Conservation (phyloP, 2,113 vertebrate species). For the Sinocyclocheilus anshuiensis region DNA sequence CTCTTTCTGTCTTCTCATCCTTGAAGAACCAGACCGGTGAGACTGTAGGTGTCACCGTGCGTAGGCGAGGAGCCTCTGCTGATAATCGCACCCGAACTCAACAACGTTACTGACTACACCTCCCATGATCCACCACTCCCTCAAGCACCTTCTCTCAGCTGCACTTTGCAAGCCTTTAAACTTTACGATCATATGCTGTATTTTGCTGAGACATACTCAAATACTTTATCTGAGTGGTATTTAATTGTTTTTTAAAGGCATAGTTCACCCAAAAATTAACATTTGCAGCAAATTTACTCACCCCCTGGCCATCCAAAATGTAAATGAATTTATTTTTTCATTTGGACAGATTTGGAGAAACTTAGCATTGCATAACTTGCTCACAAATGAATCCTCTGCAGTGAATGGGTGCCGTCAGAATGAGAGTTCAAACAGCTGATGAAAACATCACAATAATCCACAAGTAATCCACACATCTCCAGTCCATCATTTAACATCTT, state of each 20-base stretch:
- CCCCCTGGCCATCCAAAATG: background rate
- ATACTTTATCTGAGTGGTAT: background rate
- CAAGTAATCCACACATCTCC: background rate
- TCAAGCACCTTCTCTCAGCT: background rate
- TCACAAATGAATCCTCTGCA: background rate
- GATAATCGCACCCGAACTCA: conserved; percentile 57
- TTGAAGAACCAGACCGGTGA: conserved; percentile 58
- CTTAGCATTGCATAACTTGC: background rate
- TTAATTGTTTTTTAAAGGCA: background rate
- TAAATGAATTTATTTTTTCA: background rate
- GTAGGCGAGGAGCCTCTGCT: conserved; percentile 61
- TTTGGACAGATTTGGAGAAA: background rate
- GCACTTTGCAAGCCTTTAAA: conserved; percentile 6
- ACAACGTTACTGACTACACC: conserved; percentile 69
- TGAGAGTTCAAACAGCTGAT: background rate
- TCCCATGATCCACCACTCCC: conserved; percentile 38
- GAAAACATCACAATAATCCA: background rate
- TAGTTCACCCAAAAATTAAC: background rate
- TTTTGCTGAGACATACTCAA: background rate
- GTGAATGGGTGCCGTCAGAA: background rate
- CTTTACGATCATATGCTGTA: conserved; percentile 39
- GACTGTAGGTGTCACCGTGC: conserved; percentile 43
- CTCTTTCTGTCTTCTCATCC: conserved; percentile 36
- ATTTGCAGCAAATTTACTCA: background rate
- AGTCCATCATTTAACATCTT: background rate